A percentile compares a stretch with the other conserved stretches of the same genome.
phyloP scores from a whole-genome alignment of 23 tunicate species.

The Diplosoma virens region DNA sequence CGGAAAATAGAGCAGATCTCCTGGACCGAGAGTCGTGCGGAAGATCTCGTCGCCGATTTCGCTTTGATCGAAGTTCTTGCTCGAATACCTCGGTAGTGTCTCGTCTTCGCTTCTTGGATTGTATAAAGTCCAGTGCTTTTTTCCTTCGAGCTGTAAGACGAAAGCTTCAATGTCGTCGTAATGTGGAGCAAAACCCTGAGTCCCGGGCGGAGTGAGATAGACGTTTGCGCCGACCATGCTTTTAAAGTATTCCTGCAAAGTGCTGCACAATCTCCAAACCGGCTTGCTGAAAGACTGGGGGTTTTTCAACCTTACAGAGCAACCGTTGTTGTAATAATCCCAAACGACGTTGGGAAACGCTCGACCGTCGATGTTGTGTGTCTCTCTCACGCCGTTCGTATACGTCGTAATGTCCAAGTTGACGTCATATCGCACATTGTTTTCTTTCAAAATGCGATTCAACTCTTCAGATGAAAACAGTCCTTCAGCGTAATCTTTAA shows the following conservation, averaged over 20 bases:
- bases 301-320: slow-evolving; percentile 77
- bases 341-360: slow-evolving; percentile 82
- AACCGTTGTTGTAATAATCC: slow-evolving; percentile 91
- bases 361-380: slow-evolving; percentile 74
- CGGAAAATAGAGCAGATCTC: slow-evolving; percentile 91
- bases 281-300: slow-evolving; percentile 89
- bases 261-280: slow-evolving; percentile 75
- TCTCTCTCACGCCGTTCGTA: slow-evolving; percentile 61
- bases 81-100: slow-evolving; percentile 79
- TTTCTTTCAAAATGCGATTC: slow-evolving; percentile 55
- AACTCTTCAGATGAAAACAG: slow-evolving; percentile 58
- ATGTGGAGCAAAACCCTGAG: slow-evolving; percentile 97
- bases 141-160: slow-evolving; percentile 87
- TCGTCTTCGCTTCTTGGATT: slow-evolving; percentile 50
- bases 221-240: slow-evolving; percentile 92
- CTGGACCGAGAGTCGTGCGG: slow-evolving; percentile 56
- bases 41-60: slow-evolving; percentile 73
- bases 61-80: slow-evolving; percentile 51
- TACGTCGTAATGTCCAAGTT: slow-evolving; percentile 88
- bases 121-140: slow-evolving; percentile 84
- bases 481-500: slow-evolving; percentile 50
- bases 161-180: slow-evolving; percentile 98
- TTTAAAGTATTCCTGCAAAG: slow-evolving; percentile 87
- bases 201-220: slow-evolving; percentile 89
- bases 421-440: slow-evolving; percentile 74